Percentiles rank a stretch among this genome's conserved stretches.
phyloP scores from a whole-genome alignment of 2,888 invertebrate genomes.

The Rhyacophila evoluta region DNA sequence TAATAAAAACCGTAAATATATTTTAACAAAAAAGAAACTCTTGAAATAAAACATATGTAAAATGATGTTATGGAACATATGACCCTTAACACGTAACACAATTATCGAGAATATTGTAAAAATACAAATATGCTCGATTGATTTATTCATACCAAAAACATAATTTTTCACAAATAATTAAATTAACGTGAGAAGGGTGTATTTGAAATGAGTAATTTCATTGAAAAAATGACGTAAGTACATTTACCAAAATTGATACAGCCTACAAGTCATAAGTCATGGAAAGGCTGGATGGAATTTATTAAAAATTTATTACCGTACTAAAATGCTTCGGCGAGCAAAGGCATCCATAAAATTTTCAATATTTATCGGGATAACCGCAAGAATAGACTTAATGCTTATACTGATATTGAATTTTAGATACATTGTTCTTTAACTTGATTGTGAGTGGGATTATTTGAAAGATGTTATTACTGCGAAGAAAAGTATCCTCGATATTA shows the following conservation, averaged over 20 bases:
- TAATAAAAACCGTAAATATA: too few species aligned
- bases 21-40: too few species aligned
- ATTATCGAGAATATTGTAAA: too few species aligned
- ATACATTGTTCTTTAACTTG: neutral
- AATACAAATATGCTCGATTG: too few species aligned
- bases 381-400: neutral
- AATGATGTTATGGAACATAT: too few species aligned
- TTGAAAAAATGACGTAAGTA: neutral
- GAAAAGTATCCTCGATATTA: slow-evolving; percentile 1
- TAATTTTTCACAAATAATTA: neutral
- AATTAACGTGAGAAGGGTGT: neutral
- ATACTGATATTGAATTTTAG: neutral
- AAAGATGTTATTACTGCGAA: neutral
- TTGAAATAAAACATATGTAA: too few species aligned
- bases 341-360: slow-evolving; percentile 3
- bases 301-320: slow-evolving; percentile 4
- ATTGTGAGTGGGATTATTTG: slow-evolving; percentile 4
- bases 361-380: slow-evolving; percentile 1
- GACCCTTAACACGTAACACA: too few species aligned
- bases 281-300: neutral
- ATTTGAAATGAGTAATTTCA: neutral
- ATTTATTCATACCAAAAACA: too few species aligned
- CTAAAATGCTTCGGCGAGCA: slow-evolving; percentile 1
- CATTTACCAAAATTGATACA: neutral
- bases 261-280: neutral